Evolutionary conservation across 2,888 invertebrate species (phyloP).

Genomic region (Orchestes rusci): DNA sequence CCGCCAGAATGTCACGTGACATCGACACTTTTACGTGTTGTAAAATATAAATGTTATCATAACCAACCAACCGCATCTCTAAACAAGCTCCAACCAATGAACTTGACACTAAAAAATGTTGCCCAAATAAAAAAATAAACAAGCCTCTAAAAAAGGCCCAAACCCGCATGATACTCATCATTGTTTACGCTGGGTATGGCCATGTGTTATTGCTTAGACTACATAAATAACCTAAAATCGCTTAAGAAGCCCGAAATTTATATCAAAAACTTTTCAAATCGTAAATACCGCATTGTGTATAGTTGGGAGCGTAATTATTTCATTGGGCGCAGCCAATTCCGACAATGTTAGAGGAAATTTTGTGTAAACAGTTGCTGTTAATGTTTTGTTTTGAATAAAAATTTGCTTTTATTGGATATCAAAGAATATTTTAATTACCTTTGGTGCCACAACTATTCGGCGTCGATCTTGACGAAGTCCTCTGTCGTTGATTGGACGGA

Average conservation of each 20-base stretch:
- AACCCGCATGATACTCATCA: too few relatives aligned
- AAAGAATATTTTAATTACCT: constrained; percentile 30
- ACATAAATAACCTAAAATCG: constrained; percentile 8
- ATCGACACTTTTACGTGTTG: too few relatives aligned
- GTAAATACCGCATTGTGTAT: constrained; percentile 22
- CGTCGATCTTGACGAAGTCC: constrained; percentile 40
- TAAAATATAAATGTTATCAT: too few relatives aligned
- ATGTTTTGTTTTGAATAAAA: constrained; percentile 21
- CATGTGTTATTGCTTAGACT: constrained; percentile 12
- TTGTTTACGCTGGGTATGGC: too few relatives aligned
- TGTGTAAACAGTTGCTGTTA: constrained; percentile 15
- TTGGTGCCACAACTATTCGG: constrained; percentile 38
- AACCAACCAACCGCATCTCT: too few relatives aligned
- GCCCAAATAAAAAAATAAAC: too few relatives aligned
- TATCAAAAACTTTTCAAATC: constrained; percentile 9
- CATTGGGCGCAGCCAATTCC: constrained; percentile 17
- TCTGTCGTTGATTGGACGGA: constrained; percentile 34
- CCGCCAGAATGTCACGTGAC: too few relatives aligned
- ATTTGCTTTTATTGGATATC: constrained; percentile 14
- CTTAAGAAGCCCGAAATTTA: constrained; percentile 1
- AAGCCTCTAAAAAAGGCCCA: too few relatives aligned
- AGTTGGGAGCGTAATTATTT: constrained; percentile 22
- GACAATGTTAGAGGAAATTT: constrained; percentile 12
- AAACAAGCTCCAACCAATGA: too few relatives aligned
- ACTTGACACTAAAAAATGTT: too few relatives aligned